Percentiles rank a stretch among this genome's conserved stretches.
phyloP scores from a whole-genome alignment of 2,797 vertebrate genomes.

The Amniataba percoides region DNA sequence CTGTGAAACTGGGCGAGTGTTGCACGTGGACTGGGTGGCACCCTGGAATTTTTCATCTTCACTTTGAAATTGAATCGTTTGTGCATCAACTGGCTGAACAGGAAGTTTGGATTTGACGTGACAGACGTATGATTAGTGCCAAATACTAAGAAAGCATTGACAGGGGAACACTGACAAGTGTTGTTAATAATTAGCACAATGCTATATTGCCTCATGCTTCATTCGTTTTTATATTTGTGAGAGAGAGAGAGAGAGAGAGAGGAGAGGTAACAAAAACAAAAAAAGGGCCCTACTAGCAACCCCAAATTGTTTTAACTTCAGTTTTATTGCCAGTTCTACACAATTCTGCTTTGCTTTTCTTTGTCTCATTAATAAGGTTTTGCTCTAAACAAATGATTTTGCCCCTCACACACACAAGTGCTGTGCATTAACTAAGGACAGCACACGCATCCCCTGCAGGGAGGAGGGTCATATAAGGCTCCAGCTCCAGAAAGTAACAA shows the following conservation, averaged over 20 bases:
- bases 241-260: not conserved
- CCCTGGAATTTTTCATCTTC: conserved; percentile 77
- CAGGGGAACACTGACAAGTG: not conserved
- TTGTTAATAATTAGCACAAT: conserved; percentile 26
- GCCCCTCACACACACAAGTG: conserved; percentile 18
- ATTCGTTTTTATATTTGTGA: not conserved
- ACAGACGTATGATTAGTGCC: conserved; percentile 2
- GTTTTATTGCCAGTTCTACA: conserved; percentile 34
- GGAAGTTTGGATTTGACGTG: conserved; percentile 25
- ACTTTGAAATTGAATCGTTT: conserved; percentile 58
- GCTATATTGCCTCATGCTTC: conserved; percentile 32
- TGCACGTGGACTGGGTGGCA: conserved; percentile 57
- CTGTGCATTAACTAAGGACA: conserved; percentile 18
- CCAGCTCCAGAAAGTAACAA: conserved; percentile 21
- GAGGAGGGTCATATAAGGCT: conserved; percentile 16
- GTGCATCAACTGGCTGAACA: conserved; percentile 37
- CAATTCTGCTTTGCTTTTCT: conserved; percentile 30
- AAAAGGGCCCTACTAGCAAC: too few relatives aligned
- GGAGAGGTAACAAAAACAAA: not conserved
- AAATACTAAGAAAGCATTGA: conserved; percentile 19
- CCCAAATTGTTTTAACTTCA: conserved; percentile 30
- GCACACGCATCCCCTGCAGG: conserved; percentile 24
- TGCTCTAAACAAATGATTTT: conserved; percentile 49
- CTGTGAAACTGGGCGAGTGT: conserved; percentile 62
- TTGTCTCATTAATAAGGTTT: conserved; percentile 48